Evolutionary conservation across 2,797 vertebrate species (phyloP).

Genomic region (Scarus forsteni): DNA sequence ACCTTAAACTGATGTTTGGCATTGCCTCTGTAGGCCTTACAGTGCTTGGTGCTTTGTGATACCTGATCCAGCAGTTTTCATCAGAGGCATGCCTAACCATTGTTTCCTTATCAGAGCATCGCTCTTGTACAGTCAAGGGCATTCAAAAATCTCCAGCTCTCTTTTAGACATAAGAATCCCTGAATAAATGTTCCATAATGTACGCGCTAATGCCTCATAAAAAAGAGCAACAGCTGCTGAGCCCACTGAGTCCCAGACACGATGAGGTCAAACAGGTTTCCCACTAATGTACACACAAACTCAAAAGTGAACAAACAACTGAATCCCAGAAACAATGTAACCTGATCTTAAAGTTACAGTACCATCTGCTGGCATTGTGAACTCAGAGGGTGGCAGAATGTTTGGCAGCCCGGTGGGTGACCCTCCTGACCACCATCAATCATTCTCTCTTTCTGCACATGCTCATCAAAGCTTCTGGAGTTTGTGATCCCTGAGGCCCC

Average conservation of each 20-base stretch:
- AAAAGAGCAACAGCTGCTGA: conserved; percentile 76
- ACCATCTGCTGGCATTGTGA: conserved; percentile 69
- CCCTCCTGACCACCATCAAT: conserved; percentile 66
- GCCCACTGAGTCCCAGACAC: conserved; percentile 37
- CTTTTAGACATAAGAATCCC: conserved; percentile 75
- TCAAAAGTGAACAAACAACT: conserved; percentile 78
- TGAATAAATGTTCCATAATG: conserved; percentile 72
- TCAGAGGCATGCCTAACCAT: not conserved
- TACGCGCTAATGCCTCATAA: conserved; percentile 68
- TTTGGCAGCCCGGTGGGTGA: conserved; percentile 33
- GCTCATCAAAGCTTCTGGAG: conserved; percentile 56
- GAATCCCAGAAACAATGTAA: conserved; percentile 77
- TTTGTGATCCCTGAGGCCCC: conserved; percentile 44
- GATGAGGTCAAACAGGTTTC: conserved; percentile 71
- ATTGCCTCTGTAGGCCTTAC: too few species aligned
- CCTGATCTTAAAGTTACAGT: conserved; percentile 56
- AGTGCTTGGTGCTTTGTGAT: not conserved
- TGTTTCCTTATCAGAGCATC: not conserved
- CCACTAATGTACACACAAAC: conserved; percentile 66
- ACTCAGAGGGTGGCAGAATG: conserved; percentile 67
- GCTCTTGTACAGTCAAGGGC: conserved; percentile 34
- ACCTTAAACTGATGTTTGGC: too few species aligned
- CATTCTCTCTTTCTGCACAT: conserved; percentile 60
- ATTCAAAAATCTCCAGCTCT: conserved; percentile 57
- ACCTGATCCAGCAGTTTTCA: too few species aligned